Percentiles rank a stretch among this genome's conserved stretches.
phyloP scores from a whole-genome alignment of 2,797 vertebrate species.

The Phataginus tricuspis region DNA sequence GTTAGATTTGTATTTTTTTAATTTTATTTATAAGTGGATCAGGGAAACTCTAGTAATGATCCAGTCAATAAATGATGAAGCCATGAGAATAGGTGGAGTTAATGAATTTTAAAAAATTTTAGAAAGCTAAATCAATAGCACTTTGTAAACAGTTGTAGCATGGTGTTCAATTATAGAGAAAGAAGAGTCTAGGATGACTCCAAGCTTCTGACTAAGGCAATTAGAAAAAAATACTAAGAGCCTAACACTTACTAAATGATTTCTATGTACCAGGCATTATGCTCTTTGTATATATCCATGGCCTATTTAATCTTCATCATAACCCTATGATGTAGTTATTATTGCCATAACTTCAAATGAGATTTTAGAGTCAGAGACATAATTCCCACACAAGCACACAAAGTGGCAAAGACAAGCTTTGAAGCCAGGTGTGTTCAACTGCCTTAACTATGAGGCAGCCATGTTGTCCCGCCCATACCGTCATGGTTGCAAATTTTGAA shows the following conservation, averaged over 20 bases:
- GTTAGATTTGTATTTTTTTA: neutral
- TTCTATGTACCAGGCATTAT: neutral
- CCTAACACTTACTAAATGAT: neutral
- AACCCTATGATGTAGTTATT: neutral
- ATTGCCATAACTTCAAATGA: neutral
- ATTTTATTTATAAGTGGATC: neutral
- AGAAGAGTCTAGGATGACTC: neutral
- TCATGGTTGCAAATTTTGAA: neutral
- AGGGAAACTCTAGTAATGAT: neutral
- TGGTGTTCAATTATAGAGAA: neutral
- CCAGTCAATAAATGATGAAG: neutral
- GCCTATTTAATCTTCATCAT: neutral
- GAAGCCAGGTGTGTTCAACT: neutral
- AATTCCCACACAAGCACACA: neutral
- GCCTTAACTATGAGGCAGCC: neutral
- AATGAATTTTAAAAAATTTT: slow-evolving; percentile 9
- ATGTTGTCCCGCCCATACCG: too few species aligned
- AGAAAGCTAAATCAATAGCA: neutral
- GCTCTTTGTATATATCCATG: neutral
- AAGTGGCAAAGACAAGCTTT: neutral
- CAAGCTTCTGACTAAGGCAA: neutral
- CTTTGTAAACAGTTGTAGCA: neutral
- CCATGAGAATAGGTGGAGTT: neutral
- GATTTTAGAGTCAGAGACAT: neutral
- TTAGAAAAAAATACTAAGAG: neutral